Evolutionary conservation across 2,113 vertebrate species (phyloP).

Genomic region (Pterocles burchelli): DNA sequence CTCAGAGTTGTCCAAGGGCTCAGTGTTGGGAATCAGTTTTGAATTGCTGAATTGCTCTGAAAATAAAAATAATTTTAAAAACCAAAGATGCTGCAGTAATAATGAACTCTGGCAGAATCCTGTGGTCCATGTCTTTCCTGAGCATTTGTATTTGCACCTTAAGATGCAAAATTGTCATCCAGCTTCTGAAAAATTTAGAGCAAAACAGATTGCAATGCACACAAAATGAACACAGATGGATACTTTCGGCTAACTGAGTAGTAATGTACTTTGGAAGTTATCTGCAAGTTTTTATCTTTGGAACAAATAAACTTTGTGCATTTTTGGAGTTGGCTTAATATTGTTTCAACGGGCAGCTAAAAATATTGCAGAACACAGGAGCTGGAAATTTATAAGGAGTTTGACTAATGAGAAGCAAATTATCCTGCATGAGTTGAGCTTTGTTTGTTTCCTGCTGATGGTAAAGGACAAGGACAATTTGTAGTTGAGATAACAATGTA

Average conservation of each 20-base stretch:
- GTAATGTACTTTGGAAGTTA: not conserved
- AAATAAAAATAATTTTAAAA: not conserved
- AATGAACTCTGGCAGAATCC: not conserved
- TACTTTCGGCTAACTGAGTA: not conserved
- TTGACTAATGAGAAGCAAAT: not conserved
- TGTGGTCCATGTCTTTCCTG: not conserved
- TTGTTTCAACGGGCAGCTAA: not conserved
- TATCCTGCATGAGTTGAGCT: not conserved
- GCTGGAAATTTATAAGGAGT: not conserved
- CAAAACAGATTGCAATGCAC: not conserved
- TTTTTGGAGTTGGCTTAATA: not conserved
- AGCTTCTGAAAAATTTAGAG: not conserved
- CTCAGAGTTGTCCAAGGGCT: not conserved
- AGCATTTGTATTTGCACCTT: not conserved
- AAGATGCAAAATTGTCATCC: not conserved
- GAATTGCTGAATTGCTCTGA: not conserved
- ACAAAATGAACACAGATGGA: not conserved
- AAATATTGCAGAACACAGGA: not conserved
- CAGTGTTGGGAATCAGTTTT: not conserved
- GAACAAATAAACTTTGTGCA: not conserved
- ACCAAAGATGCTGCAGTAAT: not conserved
- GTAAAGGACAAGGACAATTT: not conserved
- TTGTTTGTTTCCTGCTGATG: not conserved
- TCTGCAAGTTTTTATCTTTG: not conserved
- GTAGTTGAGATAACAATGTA: not conserved